These are phyloP conservation scores for Diachasmimorpha longicaudata DNA, from an alignment of 1,140 invertebrate species.

Conservation along the genomic window DNA sequence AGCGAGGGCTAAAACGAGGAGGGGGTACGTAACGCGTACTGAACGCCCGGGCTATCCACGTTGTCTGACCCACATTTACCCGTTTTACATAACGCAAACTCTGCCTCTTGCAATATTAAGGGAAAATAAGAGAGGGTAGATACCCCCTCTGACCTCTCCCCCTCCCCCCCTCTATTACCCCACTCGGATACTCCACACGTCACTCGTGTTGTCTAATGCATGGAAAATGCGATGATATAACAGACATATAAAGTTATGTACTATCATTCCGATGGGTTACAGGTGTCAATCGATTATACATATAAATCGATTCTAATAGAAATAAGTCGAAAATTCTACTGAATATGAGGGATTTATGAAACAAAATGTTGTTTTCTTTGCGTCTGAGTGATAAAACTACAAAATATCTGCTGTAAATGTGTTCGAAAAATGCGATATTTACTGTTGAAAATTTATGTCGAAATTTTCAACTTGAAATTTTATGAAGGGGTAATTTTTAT, in stretches of 20 bases:
- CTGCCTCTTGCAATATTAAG: not conserved
- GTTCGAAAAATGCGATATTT: no score
- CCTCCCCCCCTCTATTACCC: no score
- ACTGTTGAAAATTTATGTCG: no score
- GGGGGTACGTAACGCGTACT: not conserved
- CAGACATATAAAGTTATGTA: not conserved
- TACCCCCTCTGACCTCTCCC: not conserved
- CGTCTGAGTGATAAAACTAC: no score
- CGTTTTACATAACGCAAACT: constrained; percentile 10
- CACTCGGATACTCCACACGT: not conserved
- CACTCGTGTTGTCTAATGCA: not conserved
- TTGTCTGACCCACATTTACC: not conserved
- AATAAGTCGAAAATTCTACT: no score
- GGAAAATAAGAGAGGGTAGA: not conserved
- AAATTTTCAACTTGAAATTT: no score
- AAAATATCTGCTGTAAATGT: no score
- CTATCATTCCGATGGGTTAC: not conserved
- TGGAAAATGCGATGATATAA: not conserved
- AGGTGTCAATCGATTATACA: not conserved
- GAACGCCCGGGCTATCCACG: not conserved
- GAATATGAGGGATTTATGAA: no score
- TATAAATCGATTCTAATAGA: no score
- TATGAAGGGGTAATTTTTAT: no score
- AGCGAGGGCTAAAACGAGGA: not conserved
- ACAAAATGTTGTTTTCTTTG: no score